A percentile compares a stretch with the other conserved stretches of the same genome.
Evolutionary conservation across 1,140 invertebrate genomes (phyloP).

Genomic region (Zaprionus taronus): DNA sequence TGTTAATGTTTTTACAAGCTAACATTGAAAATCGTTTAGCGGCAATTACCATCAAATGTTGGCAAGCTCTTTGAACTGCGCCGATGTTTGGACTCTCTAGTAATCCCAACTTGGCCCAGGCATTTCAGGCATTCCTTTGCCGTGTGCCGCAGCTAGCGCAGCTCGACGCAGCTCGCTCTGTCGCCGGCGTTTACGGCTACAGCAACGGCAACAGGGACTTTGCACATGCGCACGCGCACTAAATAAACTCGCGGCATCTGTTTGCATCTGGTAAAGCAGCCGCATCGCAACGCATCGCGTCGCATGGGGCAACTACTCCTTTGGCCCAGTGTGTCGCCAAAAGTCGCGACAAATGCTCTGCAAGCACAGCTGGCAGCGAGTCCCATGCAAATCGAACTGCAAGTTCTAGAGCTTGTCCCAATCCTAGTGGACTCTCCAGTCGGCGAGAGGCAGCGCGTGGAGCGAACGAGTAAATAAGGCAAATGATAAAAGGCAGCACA

Average conservation of each 20-base stretch:
- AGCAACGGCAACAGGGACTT: slow-evolving; percentile 46
- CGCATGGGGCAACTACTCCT: background rate
- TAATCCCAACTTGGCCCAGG: slow-evolving; percentile 79
- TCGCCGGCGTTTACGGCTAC: slow-evolving; percentile 32
- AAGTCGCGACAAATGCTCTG: background rate
- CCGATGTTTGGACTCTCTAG: slow-evolving; percentile 78
- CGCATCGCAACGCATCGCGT: background rate
- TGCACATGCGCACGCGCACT: slow-evolving; percentile 77
- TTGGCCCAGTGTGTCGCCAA: background rate
- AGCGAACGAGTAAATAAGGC: slow-evolving; percentile 66
- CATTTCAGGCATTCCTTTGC: slow-evolving; percentile 79
- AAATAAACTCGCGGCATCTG: slow-evolving; percentile 69
- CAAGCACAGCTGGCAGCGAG: background rate
- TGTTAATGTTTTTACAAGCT: slow-evolving; percentile 80
- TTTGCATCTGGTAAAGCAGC: slow-evolving; percentile 20
- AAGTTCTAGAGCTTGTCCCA: slow-evolving; percentile 10
- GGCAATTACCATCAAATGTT: slow-evolving; percentile 82
- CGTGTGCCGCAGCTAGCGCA: slow-evolving; percentile 54
- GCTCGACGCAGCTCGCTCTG: slow-evolving; percentile 4
- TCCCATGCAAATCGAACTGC: slow-evolving; percentile 37
- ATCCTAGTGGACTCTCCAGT: background rate
- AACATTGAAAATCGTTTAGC: slow-evolving; percentile 83
- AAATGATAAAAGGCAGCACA: slow-evolving; percentile 69
- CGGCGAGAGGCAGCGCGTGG: background rate
- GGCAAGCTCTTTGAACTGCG: slow-evolving; percentile 67